phyloP scores from a whole-genome alignment of 2,113 vertebrate genomes.

The Cryptoleucopteryx plumbea region DNA sequence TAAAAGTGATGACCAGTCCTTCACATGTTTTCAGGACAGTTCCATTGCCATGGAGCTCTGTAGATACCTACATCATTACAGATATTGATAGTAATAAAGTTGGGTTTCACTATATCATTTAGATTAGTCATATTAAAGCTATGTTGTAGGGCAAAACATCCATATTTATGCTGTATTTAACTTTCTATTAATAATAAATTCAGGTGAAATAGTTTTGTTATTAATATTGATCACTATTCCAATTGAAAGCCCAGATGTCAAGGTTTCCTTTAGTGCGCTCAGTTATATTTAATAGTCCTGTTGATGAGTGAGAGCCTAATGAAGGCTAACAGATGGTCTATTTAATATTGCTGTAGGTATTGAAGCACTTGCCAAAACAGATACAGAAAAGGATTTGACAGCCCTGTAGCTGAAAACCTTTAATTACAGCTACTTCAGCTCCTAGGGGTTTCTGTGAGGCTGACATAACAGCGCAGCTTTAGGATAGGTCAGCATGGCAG shows the following conservation, averaged over 20 bases:
- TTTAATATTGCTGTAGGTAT: slow-evolving; percentile 75
- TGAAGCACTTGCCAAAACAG: slow-evolving; percentile 73
- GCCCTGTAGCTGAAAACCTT: slow-evolving; percentile 69
- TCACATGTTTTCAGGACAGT: background rate
- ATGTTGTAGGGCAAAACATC: slow-evolving; percentile 56
- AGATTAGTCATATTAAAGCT: slow-evolving; percentile 50
- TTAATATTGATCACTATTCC: slow-evolving; percentile 78
- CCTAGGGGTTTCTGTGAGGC: slow-evolving; percentile 13
- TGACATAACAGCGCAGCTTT: slow-evolving; percentile 1
- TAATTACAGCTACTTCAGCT: slow-evolving; percentile 75
- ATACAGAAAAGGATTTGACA: slow-evolving; percentile 75
- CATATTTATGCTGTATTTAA: slow-evolving; percentile 72
- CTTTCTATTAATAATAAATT: slow-evolving; percentile 76
- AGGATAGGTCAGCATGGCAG: slow-evolving; percentile 3
- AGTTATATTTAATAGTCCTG: slow-evolving; percentile 74
- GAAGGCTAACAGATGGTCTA: slow-evolving; percentile 81
- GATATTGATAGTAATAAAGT: background rate
- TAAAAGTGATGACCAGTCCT: background rate
- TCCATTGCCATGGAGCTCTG: background rate
- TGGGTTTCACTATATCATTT: slow-evolving; percentile 39
- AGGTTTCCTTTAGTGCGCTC: slow-evolving; percentile 58
- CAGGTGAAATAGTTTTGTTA: slow-evolving; percentile 67
- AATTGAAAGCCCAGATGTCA: slow-evolving; percentile 74
- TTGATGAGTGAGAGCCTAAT: slow-evolving; percentile 76
- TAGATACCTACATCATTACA: background rate